A percentile compares a stretch with the other conserved stretches of the same genome.
Conservation (phyloP, 2,113 vertebrate species). For the Rattus norvegicus region GRCr8 NC_086029.1:27951501-27952000, state of each 20-base stretch:
- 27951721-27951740: not conserved
- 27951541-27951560: not conserved
- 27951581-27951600: not conserved
- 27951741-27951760: not conserved
- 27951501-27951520: not conserved
- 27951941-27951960: not conserved
- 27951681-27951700: not conserved
- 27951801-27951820: not conserved
- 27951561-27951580: not conserved
- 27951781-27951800: not conserved
- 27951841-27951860: not conserved
- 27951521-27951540: not conserved
- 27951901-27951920: not conserved
- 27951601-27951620: not conserved
- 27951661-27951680: not conserved
- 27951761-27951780: not conserved
- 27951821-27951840: not conserved
- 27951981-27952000: slow-evolving; percentile 15
- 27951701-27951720: not conserved
- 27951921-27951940: not conserved
- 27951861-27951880: not conserved
- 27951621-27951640: not conserved
- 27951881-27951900: not conserved
- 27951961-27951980: not conserved
- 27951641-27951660: not conserved